Conservation (phyloP, 2,797 vertebrate species). For the Ctenosaura bakeri region DNA sequence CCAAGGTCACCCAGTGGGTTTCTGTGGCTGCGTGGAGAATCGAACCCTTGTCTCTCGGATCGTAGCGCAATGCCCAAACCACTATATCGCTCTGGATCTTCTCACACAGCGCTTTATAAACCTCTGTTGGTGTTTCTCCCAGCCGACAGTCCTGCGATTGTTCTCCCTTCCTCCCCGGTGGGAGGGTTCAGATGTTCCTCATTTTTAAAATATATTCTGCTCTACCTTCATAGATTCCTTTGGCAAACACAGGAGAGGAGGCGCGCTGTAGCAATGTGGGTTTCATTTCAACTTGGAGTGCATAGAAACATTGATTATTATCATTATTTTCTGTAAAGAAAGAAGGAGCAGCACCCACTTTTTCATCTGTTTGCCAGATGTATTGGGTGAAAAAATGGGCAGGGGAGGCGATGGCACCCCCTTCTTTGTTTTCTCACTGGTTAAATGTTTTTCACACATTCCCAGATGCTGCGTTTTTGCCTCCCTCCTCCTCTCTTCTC, state of each 20-base stretch:
- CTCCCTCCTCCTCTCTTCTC: neutral
- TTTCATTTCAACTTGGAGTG: no score
- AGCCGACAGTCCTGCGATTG: neutral
- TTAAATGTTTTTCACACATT: constrained; percentile 65
- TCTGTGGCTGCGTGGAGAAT: no score
- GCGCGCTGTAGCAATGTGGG: no score
- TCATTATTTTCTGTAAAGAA: no score
- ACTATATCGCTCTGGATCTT: neutral
- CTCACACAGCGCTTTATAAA: neutral
- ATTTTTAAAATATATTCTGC: neutral
- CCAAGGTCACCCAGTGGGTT: no score
- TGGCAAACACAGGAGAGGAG: no score
- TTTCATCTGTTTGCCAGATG: constrained; percentile 61
- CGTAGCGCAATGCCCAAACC: no score
- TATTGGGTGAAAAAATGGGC: constrained; percentile 19
- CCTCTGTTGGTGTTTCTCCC: neutral
- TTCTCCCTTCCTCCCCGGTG: neutral
- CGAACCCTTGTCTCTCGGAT: no score
- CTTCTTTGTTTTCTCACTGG: constrained; percentile 67
- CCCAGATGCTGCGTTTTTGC: neutral
- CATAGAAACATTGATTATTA: no score
- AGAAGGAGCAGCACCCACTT: neutral
- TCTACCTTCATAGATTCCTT: no score
- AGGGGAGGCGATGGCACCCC: constrained; percentile 29
- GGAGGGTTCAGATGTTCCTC: neutral